Percentiles rank a stretch among this genome's conserved stretches.
Evolutionary conservation across 2,113 vertebrate genomes (phyloP).

Genomic region (Colistium nudipinnis): DNA sequence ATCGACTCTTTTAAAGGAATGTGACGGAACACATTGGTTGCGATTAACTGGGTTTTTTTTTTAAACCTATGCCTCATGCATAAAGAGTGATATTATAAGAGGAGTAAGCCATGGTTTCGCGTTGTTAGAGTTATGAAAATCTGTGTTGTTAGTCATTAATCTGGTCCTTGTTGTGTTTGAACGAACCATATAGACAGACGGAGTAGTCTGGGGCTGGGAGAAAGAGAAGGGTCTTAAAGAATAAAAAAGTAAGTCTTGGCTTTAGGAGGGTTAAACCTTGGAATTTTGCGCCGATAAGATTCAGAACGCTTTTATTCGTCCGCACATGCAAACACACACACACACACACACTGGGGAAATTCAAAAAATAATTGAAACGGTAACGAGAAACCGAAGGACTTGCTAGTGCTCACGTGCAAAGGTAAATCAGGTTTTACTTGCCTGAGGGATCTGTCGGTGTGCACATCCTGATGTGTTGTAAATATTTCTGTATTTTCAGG

Average conservation of each 20-base stretch:
- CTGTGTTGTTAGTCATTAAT: conserved; percentile 19
- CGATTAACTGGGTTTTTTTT: conserved; percentile 11
- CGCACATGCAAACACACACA: too few relatives aligned
- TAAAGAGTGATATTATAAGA: conserved; percentile 15
- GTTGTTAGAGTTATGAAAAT: conserved; percentile 18
- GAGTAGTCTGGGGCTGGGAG: conserved; percentile 17
- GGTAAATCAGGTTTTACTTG: conserved; percentile 38
- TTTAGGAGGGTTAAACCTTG: conserved; percentile 19
- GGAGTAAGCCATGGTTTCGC: conserved; percentile 59
- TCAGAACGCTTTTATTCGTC: too few relatives aligned
- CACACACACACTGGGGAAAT: too few relatives aligned
- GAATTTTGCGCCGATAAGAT: too few relatives aligned
- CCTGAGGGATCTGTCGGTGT: conserved; percentile 14
- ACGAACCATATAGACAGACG: conserved; percentile 13
- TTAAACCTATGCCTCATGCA: conserved; percentile 14
- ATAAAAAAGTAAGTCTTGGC: neutral
- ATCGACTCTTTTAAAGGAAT: neutral
- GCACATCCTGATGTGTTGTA: conserved; percentile 63
- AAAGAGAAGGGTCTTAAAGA: neutral
- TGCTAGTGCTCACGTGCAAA: conserved; percentile 34
- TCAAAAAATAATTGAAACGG: too few relatives aligned
- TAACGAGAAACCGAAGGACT: conserved; percentile 15
- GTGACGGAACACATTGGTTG: conserved; percentile 3
- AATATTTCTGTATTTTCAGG: conserved; percentile 60
- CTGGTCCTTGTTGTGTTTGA: conserved; percentile 33